These are phyloP conservation scores for Anthopleura xanthogrammica DNA, from an alignment of 92 coral and sea anemone genomes.

Conservation along the genomic window DNA sequence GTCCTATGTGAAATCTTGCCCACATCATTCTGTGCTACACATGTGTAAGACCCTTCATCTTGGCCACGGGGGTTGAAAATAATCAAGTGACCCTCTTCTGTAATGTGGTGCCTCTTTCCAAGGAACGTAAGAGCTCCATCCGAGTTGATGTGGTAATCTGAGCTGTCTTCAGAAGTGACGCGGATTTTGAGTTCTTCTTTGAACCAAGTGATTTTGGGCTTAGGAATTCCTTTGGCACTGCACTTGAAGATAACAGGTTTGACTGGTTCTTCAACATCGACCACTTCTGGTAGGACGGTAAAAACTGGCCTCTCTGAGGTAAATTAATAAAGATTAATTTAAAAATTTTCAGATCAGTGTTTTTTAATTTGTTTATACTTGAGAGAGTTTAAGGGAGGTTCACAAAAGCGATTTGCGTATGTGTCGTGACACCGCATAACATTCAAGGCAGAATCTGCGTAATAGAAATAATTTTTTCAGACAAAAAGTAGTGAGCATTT, in stretches of 20 bases:
- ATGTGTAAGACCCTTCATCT: conserved; percentile 69
- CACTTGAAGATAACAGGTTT: conserved; percentile 75
- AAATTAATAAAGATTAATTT: background rate
- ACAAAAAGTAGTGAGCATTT: too few species aligned
- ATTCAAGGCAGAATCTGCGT: too few species aligned
- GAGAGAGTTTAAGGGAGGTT: too few species aligned
- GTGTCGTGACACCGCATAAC: too few species aligned
- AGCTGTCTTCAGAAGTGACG: conserved; percentile 40
- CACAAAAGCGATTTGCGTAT: too few species aligned
- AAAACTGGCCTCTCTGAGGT: conserved; percentile 63
- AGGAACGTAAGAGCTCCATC: conserved; percentile 66
- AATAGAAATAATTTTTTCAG: too few species aligned
- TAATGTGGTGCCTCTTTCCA: conserved; percentile 72
- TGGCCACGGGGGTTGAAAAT: conserved; percentile 73
- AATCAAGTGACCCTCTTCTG: conserved; percentile 71
- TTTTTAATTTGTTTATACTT: background rate
- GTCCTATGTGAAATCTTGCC: conserved; percentile 56
- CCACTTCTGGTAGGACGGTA: conserved; percentile 48
- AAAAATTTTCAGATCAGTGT: background rate
- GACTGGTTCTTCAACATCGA: conserved; percentile 62
- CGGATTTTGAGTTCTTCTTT: conserved; percentile 56
- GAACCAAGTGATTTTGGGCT: conserved; percentile 69
- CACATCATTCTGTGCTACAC: conserved; percentile 63
- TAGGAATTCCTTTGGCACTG: conserved; percentile 66
- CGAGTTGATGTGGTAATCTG: conserved; percentile 51